phyloP scores from a whole-genome alignment of 2,888 invertebrate genomes.

The Lissocephala sabroskyi region DNA sequence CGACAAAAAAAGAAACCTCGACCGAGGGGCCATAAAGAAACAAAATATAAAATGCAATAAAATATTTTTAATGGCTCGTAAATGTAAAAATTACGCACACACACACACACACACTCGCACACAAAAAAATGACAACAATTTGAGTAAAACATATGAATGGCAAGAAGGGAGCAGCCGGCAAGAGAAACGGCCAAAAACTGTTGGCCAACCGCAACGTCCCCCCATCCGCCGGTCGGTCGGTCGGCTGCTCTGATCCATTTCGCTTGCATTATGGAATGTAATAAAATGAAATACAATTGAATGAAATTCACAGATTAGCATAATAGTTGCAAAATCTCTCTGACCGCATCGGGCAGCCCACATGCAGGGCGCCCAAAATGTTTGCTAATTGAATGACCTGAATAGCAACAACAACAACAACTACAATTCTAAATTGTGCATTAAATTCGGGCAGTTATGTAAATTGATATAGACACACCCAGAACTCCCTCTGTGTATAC shows the following conservation, averaged over 20 bases:
- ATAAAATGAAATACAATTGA: constrained; percentile 18
- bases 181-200: neutral
- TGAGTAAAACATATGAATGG: constrained; percentile 22
- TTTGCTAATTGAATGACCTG: constrained; percentile 37
- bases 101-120: constrained; percentile 26
- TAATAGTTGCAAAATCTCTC: constrained; percentile 12
- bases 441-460: constrained; percentile 12
- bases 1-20: constrained; percentile 2
- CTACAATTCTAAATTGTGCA: constrained; percentile 12
- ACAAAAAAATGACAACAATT: constrained; percentile 15
- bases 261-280: constrained; percentile 9
- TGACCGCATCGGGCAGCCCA: no score
- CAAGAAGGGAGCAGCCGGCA: neutral
- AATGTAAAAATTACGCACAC: constrained; percentile 54
- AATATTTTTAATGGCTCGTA: constrained; percentile 57
- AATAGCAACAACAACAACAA: constrained; percentile 9
- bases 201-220: constrained; percentile 27
- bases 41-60: constrained; percentile 55
- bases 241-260: no score
- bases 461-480: no score
- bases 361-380: neutral
- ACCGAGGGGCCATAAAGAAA: constrained; percentile 36
- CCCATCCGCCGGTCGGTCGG: no score
- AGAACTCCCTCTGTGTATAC: no score
- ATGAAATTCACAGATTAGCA: constrained; percentile 38